Evolutionary conservation across 2,888 invertebrate genomes (phyloP).

Genomic region (Drosophila nigricruria): DNA sequence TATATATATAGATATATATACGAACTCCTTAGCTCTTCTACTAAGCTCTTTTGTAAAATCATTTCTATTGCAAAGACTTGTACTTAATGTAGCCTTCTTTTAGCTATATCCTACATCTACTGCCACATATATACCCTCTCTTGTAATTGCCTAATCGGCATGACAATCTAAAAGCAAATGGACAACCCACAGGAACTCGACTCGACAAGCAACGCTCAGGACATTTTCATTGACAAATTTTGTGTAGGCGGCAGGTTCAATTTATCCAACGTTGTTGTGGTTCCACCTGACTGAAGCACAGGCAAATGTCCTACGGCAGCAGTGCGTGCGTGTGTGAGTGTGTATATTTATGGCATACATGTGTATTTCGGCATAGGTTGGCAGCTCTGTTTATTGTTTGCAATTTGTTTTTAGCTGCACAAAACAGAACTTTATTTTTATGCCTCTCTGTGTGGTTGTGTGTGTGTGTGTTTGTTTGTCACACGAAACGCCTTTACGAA

Average conservation of each 20-base stretch:
- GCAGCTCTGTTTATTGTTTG: constrained; percentile 73
- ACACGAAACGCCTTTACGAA: constrained; percentile 16
- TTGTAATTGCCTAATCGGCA: neutral
- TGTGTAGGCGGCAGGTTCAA: constrained; percentile 21
- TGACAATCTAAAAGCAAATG: constrained; percentile 20
- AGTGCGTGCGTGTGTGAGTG: constrained; percentile 3
- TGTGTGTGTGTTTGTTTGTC: constrained; percentile 2
- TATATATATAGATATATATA: too few species aligned
- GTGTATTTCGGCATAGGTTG: constrained; percentile 41
- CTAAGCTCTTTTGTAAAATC: too few species aligned
- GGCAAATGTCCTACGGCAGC: constrained; percentile 22
- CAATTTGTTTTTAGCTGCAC: constrained; percentile 75
- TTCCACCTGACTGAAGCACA: constrained; percentile 44
- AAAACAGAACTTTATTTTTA: constrained; percentile 74
- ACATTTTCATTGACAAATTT: constrained; percentile 51
- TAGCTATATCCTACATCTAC: too few species aligned
- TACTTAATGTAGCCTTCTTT: neutral
- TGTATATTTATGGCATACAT: constrained; percentile 37
- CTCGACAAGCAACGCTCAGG: constrained; percentile 5
- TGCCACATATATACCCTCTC: neutral
- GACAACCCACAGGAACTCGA: constrained; percentile 19
- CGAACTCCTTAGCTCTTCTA: too few species aligned
- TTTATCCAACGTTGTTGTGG: constrained; percentile 3
- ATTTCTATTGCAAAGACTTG: too few species aligned
- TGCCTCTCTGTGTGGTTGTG: constrained; percentile 17